Percentiles rank a stretch among this genome's conserved stretches.
Evolutionary conservation across 2,113 vertebrate species (phyloP).

Genomic region (Vireo altiloquus): DNA sequence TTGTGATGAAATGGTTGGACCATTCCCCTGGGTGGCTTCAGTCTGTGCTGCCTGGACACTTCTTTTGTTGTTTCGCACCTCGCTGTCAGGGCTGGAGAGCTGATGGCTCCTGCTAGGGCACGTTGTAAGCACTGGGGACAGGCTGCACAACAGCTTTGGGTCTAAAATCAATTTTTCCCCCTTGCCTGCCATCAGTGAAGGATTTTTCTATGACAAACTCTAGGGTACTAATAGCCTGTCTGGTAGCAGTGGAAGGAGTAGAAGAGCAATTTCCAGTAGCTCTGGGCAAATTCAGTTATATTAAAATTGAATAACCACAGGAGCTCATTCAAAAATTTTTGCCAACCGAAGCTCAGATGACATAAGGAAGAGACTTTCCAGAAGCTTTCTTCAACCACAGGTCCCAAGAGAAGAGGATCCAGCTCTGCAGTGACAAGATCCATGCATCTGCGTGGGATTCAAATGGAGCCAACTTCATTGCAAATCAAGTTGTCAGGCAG

Average conservation of each 20-base stretch:
- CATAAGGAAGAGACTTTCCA: neutral
- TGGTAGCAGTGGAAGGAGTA: neutral
- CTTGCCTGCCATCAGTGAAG: neutral
- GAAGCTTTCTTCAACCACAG: neutral
- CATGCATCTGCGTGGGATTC: neutral
- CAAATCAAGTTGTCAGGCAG: neutral
- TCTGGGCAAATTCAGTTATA: neutral
- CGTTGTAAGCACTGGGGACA: neutral
- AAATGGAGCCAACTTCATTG: neutral
- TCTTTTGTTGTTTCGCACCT: neutral
- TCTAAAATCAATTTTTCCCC: neutral
- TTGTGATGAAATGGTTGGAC: neutral
- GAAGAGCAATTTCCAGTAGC: neutral
- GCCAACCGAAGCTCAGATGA: neutral
- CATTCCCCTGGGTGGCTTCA: neutral
- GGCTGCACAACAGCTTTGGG: accelerated
- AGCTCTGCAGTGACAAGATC: neutral
- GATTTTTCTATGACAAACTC: neutral
- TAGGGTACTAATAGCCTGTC: neutral
- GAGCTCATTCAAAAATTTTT: neutral
- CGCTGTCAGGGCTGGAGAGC: neutral
- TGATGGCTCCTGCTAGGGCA: neutral
- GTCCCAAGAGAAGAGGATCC: neutral
- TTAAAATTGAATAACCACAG: neutral
- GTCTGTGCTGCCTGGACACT: neutral